Conservation (phyloP, 2,888 invertebrate genomes). For the Rapana venosa region DNA sequence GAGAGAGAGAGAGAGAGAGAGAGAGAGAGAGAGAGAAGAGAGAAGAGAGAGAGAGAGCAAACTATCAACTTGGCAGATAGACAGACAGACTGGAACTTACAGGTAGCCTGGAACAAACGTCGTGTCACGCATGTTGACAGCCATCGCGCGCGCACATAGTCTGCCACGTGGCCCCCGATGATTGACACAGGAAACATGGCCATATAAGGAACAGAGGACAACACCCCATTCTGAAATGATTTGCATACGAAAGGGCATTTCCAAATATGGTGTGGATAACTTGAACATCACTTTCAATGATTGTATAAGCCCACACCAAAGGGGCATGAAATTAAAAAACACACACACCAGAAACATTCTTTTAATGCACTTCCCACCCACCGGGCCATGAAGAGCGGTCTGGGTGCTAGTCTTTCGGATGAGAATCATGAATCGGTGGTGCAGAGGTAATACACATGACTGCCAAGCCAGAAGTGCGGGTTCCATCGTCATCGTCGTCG, state of each 20-base stretch:
- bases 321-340: too few species aligned
- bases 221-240: slow-evolving; percentile 59
- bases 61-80: too few species aligned
- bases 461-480: too few species aligned
- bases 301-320: background rate
- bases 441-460: too few species aligned
- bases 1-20: background rate
- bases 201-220: slow-evolving; percentile 65
- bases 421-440: too few species aligned
- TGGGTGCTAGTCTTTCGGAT: too few species aligned
- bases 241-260: background rate
- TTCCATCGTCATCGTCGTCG: background rate
- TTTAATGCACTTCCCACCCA: too few species aligned
- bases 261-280: too few species aligned
- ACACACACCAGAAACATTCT: too few species aligned
- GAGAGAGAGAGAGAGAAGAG: background rate
- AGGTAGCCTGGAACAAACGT: slow-evolving; percentile 63
- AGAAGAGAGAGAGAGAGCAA: too few species aligned
- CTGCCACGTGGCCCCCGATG: slow-evolving; percentile 64
- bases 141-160: slow-evolving; percentile 58
- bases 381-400: too few species aligned
- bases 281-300: too few species aligned
- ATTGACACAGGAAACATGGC: slow-evolving; percentile 57
- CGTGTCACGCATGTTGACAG: slow-evolving; percentile 63
- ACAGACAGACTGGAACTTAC: slow-evolving; percentile 54